These are phyloP conservation scores for Gastrophysa polygoni DNA, from an alignment of 2,888 invertebrate genomes.

Conservation along the genomic window DNA sequence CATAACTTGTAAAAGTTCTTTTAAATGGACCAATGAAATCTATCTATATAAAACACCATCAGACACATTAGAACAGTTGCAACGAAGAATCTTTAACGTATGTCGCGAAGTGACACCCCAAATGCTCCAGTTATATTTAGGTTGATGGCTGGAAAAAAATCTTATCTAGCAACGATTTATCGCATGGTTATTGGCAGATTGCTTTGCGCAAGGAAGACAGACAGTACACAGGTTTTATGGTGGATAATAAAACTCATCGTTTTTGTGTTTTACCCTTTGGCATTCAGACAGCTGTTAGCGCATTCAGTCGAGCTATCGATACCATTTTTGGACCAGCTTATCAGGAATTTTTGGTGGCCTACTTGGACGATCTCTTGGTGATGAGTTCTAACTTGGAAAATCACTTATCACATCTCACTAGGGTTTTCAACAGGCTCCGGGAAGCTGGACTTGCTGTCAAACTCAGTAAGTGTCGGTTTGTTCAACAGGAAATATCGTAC, in stretches of 20 bases:
- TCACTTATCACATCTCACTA: slow-evolving; percentile 27
- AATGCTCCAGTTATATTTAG: too few relatives aligned
- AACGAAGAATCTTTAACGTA: too few relatives aligned
- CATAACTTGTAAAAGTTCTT: too few relatives aligned
- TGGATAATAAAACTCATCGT: slow-evolving; percentile 31
- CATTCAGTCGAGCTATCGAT: slow-evolving; percentile 30
- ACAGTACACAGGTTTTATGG: slow-evolving; percentile 38
- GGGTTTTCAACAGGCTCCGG: slow-evolving; percentile 22
- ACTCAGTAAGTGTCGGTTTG: slow-evolving; percentile 37
- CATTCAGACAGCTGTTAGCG: slow-evolving; percentile 25
- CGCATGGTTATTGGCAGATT: too few relatives aligned
- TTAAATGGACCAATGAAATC: too few relatives aligned
- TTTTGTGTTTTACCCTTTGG: slow-evolving; percentile 35
- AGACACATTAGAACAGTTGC: too few relatives aligned
- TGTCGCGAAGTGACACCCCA: too few relatives aligned
- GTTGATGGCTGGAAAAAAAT: too few relatives aligned
- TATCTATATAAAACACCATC: too few relatives aligned
- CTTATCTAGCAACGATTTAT: too few relatives aligned
- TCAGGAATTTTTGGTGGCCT: slow-evolving; percentile 15
- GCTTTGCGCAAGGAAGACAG: slow-evolving; percentile 27
- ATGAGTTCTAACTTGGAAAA: slow-evolving; percentile 27
- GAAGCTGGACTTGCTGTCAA: slow-evolving; percentile 34
- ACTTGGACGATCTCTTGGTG: slow-evolving; percentile 32
- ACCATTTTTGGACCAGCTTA: slow-evolving; percentile 27
- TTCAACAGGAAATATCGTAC: slow-evolving; percentile 23